Base-by-base conservation (phyloP, 2,113 vertebrate genomes). In the Hippocampus guttulatus region DNA sequence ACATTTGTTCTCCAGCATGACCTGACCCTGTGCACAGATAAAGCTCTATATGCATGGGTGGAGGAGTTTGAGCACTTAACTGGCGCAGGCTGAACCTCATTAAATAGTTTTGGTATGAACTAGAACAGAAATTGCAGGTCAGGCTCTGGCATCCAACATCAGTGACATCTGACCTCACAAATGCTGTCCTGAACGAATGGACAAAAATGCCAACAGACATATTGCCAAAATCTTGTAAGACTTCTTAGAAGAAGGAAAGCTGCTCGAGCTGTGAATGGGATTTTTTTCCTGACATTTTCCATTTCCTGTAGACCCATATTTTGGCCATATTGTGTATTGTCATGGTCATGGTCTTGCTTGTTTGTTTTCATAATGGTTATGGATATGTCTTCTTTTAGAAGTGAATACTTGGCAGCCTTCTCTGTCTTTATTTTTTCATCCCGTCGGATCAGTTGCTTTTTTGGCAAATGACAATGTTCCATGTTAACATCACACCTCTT, bases 361-460 rank as follows among this genome's bases (percentile, higher is more conserved):
- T 81, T 76, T 78, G 75, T 64, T 75, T 58, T 10, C 10, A 45
- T 45, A 3, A 14, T 14, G 43, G 43, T 45, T 45, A 45, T 12
- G 11, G 10, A 43, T 30, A 30, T 12, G 70, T 78, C 67, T 69
- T 27, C 40, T 58, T 54, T 11, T 74, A 73, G 66, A 64, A 23
- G 75, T 64, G 77, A 71, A 83, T 41, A 66, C 77, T 73, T 30
- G 64, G 78, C 49, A 74, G 72, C 58, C 27, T 80, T 76, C 67
- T 69, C 76, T 70, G 85, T 80, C 85, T 71, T 64, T 21, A 65
- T 79, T 88, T 73, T 86, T 84, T 81, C 75, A 73, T 30, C 80
- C 70, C 78, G 82, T 87, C 86, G 71, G 60, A 75, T 89, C 84
- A 87, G 86, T 83, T 84, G 63, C 18, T 83, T 85, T 79, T 71